phyloP scores from a whole-genome alignment of 1,140 invertebrate species.

The Drosophila tristis region DNA sequence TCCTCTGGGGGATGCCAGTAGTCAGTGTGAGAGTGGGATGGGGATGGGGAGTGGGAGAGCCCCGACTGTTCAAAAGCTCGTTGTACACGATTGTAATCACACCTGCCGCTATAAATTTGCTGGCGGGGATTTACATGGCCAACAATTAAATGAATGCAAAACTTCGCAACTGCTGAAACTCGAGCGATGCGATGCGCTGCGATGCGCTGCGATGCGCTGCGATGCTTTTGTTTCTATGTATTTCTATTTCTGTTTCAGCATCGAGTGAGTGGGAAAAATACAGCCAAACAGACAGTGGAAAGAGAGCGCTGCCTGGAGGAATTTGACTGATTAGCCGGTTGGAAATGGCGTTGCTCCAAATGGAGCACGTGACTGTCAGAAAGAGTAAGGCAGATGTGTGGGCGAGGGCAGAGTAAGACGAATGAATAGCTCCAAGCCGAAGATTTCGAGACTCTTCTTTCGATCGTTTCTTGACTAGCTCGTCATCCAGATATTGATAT shows the following conservation, averaged over 20 bases:
- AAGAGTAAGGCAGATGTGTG: not conserved
- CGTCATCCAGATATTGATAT: too few relatives aligned
- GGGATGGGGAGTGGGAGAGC: not conserved
- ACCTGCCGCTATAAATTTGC: constrained; percentile 68
- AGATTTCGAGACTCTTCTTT: too few relatives aligned
- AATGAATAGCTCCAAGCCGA: not conserved
- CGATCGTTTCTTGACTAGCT: too few relatives aligned
- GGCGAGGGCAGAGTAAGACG: not conserved
- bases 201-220: not conserved
- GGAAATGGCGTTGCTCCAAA: constrained; percentile 69
- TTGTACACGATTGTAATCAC: constrained; percentile 65
- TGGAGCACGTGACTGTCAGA: constrained; percentile 64
- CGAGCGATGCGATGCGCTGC: not conserved
- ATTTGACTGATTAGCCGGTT: constrained; percentile 81
- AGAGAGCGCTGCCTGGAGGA: constrained; percentile 42
- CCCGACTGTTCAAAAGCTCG: constrained; percentile 22
- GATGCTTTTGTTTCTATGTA: constrained; percentile 43
- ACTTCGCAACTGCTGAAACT: constrained; percentile 25
- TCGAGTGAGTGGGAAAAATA: constrained; percentile 5
- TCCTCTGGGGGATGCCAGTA: constrained; percentile 2
- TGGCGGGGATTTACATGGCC: constrained; percentile 61
- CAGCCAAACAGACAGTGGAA: not conserved
- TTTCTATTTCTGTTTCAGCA: constrained; percentile 26
- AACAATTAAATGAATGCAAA: constrained; percentile 75
- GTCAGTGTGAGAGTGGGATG: not conserved